These are phyloP conservation scores for Platyscapa corneri DNA, from an alignment of 1,140 invertebrate species.

Conservation along the genomic window DNA sequence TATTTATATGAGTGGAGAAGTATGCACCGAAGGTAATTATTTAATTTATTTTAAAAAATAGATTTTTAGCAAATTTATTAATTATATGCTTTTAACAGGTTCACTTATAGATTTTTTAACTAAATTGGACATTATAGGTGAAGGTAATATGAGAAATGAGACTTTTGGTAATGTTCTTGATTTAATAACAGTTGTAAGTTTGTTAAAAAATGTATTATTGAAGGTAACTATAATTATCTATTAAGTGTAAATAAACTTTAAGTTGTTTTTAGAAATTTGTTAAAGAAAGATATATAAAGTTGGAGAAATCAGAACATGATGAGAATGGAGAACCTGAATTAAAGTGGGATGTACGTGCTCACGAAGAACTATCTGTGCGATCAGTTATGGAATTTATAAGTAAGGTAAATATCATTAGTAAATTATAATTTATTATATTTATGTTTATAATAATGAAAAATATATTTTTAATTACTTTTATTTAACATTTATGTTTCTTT, in stretches of 20 bases:
- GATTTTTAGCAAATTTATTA: slow-evolving; percentile 21
- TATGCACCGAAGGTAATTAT: slow-evolving; percentile 61
- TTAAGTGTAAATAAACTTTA: slow-evolving; percentile 24
- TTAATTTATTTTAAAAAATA: slow-evolving; percentile 32
- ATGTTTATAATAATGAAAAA: too few species aligned
- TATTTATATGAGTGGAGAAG: slow-evolving; percentile 63
- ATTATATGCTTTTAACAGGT: slow-evolving; percentile 53
- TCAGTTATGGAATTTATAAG: slow-evolving; percentile 60
- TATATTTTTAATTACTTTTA: background rate
- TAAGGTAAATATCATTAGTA: slow-evolving; percentile 53
- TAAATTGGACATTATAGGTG: slow-evolving; percentile 55
- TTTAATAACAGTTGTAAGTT: slow-evolving; percentile 59
- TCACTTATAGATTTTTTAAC: slow-evolving; percentile 58
- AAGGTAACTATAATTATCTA: background rate
- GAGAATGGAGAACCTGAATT: slow-evolving; percentile 53
- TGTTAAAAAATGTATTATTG: background rate
- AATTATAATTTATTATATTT: too few species aligned
- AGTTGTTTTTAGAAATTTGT: slow-evolving; percentile 63
- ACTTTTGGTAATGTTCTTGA: slow-evolving; percentile 63
- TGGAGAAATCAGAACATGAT: slow-evolving; percentile 20
- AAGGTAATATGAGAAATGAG: slow-evolving; percentile 47
- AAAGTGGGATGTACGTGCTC: slow-evolving; percentile 62
- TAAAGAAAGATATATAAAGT: slow-evolving; percentile 59
- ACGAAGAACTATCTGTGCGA: slow-evolving; percentile 58
- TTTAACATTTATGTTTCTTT: slow-evolving; percentile 34